A percentile compares a stretch with the other conserved stretches of the same genome.
Evolutionary conservation across 2,888 invertebrate species (phyloP).

Genomic region (Pristionchus japonicus): DNA sequence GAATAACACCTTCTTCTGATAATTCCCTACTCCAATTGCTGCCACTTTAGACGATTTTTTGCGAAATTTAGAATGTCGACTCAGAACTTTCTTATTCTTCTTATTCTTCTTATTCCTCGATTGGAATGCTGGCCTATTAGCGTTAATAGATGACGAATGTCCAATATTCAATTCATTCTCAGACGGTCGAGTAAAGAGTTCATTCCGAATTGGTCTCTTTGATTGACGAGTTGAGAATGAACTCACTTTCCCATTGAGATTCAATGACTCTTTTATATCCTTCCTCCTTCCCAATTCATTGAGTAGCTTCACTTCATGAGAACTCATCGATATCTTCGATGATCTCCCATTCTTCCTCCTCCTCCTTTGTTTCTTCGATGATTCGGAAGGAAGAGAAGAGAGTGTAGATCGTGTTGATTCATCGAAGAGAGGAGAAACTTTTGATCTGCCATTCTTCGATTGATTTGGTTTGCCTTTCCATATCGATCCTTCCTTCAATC

Average conservation of each 20-base stretch:
- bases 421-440: neutral
- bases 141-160: too few species aligned
- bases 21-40: neutral
- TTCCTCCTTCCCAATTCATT: neutral
- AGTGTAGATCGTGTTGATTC: neutral
- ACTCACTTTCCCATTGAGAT: neutral
- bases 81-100: neutral
- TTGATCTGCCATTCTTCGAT: neutral
- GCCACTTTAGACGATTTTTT: neutral
- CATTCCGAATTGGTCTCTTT: neutral
- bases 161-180: neutral
- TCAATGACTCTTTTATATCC: neutral
- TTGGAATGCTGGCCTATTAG: too few species aligned
- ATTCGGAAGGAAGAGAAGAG: neutral
- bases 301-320: neutral
- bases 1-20: conserved; percentile 16
- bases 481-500: conserved; percentile 30
- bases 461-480: neutral
- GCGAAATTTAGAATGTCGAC: neutral
- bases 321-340: neutral
- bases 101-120: neutral
- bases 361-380: neutral
- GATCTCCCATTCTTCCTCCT: neutral
- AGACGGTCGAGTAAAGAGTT: neutral
- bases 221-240: neutral